Conservation (phyloP, 2,888 invertebrate species). For the Stenolophus ochropezus region DNA sequence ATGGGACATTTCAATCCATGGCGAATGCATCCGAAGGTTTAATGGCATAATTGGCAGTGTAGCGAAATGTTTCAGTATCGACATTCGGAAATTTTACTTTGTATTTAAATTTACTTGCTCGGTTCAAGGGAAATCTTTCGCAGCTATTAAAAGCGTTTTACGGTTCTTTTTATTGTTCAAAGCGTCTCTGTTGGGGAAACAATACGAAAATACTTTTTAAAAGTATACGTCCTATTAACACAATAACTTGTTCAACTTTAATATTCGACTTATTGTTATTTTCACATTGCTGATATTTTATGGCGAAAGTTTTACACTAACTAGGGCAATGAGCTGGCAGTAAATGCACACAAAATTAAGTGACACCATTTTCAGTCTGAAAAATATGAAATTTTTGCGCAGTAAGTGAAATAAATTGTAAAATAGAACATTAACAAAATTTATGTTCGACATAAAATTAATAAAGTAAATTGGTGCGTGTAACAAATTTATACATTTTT, state of each 20-base stretch:
- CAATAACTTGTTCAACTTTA: slow-evolving; percentile 40
- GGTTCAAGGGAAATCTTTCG: slow-evolving; percentile 42
- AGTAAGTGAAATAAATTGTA: background rate
- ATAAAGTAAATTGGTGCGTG: background rate
- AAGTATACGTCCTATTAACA: slow-evolving; percentile 37
- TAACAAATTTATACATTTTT: background rate
- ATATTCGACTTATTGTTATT: slow-evolving; percentile 47
- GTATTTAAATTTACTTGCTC: slow-evolving; percentile 48
- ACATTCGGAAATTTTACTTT: slow-evolving; percentile 43
- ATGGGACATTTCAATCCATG: background rate
- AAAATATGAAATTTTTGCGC: background rate
- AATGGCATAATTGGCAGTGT: background rate
- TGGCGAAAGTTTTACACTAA: background rate
- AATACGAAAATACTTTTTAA: slow-evolving; percentile 48
- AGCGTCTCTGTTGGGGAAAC: slow-evolving; percentile 41
- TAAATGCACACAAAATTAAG: background rate
- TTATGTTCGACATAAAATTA: background rate
- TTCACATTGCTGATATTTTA: background rate
- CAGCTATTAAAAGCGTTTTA: slow-evolving; percentile 57
- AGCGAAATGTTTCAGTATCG: slow-evolving; percentile 13
- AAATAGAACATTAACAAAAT: background rate
- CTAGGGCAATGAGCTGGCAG: background rate
- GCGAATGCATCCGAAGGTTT: background rate
- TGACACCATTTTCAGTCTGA: background rate
- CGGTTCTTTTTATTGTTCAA: slow-evolving; percentile 50